These are phyloP conservation scores for Leptodactylus fallax DNA, from an alignment of 2,797 vertebrate species.

Conservation along the genomic window DNA sequence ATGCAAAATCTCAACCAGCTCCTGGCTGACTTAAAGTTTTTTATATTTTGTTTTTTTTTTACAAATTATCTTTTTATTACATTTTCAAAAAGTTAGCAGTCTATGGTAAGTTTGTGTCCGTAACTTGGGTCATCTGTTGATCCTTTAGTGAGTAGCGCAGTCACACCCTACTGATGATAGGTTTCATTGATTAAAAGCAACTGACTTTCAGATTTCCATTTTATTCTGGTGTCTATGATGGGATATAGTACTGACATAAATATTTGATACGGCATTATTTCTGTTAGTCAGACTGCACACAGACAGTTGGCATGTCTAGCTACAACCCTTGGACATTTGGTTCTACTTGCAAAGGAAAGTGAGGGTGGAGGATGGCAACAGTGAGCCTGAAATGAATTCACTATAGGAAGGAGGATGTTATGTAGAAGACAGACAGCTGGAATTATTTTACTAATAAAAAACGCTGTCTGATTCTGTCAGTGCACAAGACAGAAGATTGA, in stretches of 20 bases:
- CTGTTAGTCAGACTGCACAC: neutral
- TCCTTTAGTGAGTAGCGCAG: neutral
- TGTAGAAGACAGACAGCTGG: constrained; percentile 28
- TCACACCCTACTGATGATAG: neutral
- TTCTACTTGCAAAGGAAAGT: neutral
- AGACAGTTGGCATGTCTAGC: neutral
- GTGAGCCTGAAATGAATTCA: neutral
- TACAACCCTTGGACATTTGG: neutral
- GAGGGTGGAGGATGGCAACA: constrained; percentile 9
- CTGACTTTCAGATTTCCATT: neutral
- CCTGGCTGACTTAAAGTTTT: too few relatives aligned
- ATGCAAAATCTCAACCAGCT: too few relatives aligned
- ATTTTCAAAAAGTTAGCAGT: too few relatives aligned
- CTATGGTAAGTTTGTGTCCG: too few relatives aligned
- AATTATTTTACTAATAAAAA: constrained; percentile 18
- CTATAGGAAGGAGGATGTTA: neutral
- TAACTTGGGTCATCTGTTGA: too few relatives aligned
- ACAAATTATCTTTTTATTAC: too few relatives aligned
- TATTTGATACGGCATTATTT: neutral
- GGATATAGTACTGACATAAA: neutral
- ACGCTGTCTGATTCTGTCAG: constrained; percentile 13
- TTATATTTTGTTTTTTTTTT: too few relatives aligned
- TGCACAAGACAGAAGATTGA: neutral
- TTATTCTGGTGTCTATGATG: neutral
- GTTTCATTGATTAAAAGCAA: neutral